These are phyloP conservation scores for Thalassophryne amazonica DNA, from an alignment of 2,797 vertebrate genomes.

Conservation along the genomic window DNA sequence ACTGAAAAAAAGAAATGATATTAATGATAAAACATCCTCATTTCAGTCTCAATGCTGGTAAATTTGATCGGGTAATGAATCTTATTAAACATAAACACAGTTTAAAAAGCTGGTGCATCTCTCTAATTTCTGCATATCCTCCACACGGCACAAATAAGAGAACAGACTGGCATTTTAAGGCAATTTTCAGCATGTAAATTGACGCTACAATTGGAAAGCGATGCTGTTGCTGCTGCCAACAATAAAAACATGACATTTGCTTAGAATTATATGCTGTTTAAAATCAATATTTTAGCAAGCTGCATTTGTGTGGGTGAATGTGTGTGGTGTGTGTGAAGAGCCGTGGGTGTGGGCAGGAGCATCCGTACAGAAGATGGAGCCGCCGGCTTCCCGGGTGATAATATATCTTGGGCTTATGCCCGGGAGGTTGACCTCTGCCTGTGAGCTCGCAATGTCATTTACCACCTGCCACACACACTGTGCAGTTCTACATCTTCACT, in stretches of 20 bases:
- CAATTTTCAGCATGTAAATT: conserved; percentile 14
- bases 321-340: conserved; percentile 14
- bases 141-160: conserved; percentile 5
- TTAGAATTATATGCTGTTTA: conserved; percentile 28
- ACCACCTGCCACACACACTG: conserved; percentile 46
- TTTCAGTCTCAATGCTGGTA: conserved; percentile 7
- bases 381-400: conserved; percentile 61
- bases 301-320: conserved; percentile 3
- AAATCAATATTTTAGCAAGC: conserved; percentile 45
- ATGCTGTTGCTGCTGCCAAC: conserved; percentile 5
- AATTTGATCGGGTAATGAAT: background rate
- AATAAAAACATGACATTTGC: conserved; percentile 38
- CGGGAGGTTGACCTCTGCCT: conserved; percentile 72
- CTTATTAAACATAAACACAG: background rate
- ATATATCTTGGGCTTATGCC: conserved; percentile 67
- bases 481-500: too few species aligned
- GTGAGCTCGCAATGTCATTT: conserved; percentile 72
- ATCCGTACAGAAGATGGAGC: conserved; percentile 46
- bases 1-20: too few species aligned
- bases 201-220: background rate
- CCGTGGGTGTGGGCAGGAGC: conserved; percentile 42
- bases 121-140: conserved; percentile 13
- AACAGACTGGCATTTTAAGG: conserved; percentile 1
- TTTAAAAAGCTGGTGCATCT: too few species aligned
- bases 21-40: conserved; percentile 20